phyloP scores from a whole-genome alignment of 2,888 invertebrate genomes.

The Epinotia brunnichana region DNA sequence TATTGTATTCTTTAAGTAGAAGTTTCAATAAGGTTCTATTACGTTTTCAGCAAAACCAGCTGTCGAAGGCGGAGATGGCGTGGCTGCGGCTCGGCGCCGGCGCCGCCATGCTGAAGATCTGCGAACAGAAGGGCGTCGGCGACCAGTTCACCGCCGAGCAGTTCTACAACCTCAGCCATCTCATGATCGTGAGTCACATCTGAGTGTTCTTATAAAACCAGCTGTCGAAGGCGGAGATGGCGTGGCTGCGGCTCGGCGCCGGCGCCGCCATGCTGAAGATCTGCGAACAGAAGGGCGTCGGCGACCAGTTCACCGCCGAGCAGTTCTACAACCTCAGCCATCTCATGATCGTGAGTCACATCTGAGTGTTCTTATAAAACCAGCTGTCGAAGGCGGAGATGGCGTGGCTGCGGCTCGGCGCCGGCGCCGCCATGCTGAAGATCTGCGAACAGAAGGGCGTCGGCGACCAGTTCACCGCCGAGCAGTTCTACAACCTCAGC shows the following conservation, averaged over 20 bases:
- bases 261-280: constrained; percentile 98
- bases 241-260: constrained; percentile 95
- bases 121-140: constrained; percentile 97
- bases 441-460: constrained; percentile 98
- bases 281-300: constrained; percentile 97
- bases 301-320: constrained; percentile 96
- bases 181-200: too few relatives aligned
- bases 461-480: constrained; percentile 96
- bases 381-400: constrained; percentile 93
- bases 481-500: constrained; percentile 97
- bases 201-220: too few relatives aligned
- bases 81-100: constrained; percentile 96
- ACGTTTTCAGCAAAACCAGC: constrained; percentile 88
- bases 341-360: constrained; percentile 90
- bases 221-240: constrained; percentile 93
- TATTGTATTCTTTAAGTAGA: too few relatives aligned
- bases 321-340: constrained; percentile 97
- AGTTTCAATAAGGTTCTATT: too few relatives aligned
- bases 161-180: constrained; percentile 95
- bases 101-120: constrained; percentile 97
- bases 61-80: constrained; percentile 95
- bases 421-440: constrained; percentile 98
- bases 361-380: too few relatives aligned
- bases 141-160: constrained; percentile 97
- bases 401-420: constrained; percentile 95